Conservation (phyloP, 37 sponge, comb jelly and placozoan genomes). For the Cliona cf. orientalis region DNA sequence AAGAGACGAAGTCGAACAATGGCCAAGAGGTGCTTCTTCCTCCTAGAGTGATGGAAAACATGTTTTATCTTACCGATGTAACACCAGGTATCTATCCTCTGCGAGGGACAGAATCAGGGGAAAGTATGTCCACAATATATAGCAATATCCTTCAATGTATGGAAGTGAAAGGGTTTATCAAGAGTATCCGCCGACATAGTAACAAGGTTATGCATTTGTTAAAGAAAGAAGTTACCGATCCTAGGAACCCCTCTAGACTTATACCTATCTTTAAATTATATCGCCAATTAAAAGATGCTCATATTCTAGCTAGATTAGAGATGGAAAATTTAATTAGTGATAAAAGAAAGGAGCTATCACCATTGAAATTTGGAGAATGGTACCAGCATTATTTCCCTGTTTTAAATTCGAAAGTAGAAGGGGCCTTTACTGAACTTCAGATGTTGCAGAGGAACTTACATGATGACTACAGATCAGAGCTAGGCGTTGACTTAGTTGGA, state of each 20-base stretch:
- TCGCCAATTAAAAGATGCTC: slow-evolving; percentile 12
- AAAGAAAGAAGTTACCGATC: slow-evolving; percentile 24
- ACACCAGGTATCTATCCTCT: slow-evolving; percentile 48
- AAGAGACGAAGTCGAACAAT: not conserved
- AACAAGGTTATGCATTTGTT: slow-evolving; percentile 15
- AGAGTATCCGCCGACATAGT: slow-evolving; percentile 6
- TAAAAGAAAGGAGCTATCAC: not conserved
- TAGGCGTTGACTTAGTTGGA: slow-evolving; percentile 40
- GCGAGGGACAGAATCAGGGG: slow-evolving; percentile 44
- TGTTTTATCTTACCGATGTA: slow-evolving; percentile 47
- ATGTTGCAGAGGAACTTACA: too few relatives aligned
- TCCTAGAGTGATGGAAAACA: slow-evolving; percentile 48
- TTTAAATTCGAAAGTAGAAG: slow-evolving; percentile 36
- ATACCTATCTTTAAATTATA: slow-evolving; percentile 34
- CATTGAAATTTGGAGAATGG: slow-evolving; percentile 39
- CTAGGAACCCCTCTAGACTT: slow-evolving; percentile 2
- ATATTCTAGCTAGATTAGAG: slow-evolving; percentile 18
- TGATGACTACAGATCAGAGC: too few relatives aligned
- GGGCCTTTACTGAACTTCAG: slow-evolving; percentile 48
- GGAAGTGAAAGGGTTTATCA: slow-evolving; percentile 32
- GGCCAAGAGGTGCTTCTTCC: slow-evolving; percentile 24
- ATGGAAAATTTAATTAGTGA: slow-evolving; percentile 43
- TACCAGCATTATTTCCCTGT: slow-evolving; percentile 40
- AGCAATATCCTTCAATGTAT: slow-evolving; percentile 25
- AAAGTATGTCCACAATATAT: slow-evolving; percentile 44